These are phyloP conservation scores for Morphnarchus princeps DNA, from an alignment of 2,113 vertebrate species.

Conservation along the genomic window DNA sequence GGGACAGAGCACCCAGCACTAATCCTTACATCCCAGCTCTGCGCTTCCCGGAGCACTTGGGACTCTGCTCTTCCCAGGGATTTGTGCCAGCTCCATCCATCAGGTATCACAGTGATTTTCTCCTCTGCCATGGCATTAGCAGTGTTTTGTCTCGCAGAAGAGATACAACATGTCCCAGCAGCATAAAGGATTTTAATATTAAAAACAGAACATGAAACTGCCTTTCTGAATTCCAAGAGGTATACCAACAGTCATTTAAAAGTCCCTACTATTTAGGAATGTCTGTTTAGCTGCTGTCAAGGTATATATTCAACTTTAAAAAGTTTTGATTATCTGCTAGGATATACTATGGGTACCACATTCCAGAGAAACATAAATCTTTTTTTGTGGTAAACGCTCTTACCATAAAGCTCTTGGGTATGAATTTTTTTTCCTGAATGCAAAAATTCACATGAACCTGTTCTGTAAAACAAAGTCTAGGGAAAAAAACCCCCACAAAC, in stretches of 20 bases:
- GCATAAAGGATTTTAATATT: not conserved
- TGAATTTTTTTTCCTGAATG: not conserved
- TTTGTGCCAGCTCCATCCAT: not conserved
- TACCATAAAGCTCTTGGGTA: not conserved
- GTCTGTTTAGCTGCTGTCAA: not conserved
- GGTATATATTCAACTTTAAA: not conserved
- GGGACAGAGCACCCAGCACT: not conserved
- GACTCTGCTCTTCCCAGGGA: not conserved
- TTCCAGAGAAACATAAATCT: not conserved
- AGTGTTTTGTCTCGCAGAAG: not conserved
- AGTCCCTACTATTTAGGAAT: not conserved
- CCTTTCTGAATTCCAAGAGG: not conserved
- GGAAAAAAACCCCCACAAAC: not conserved
- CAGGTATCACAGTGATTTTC: not conserved
- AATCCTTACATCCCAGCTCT: not conserved
- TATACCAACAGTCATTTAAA: not conserved
- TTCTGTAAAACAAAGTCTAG: not conserved
- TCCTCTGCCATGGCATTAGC: not conserved
- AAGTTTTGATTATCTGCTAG: not conserved
- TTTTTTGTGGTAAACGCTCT: not conserved
- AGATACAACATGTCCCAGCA: not conserved
- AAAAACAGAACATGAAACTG: not conserved
- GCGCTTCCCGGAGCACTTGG: fast-evolving
- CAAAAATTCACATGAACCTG: not conserved
- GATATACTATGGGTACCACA: not conserved